A percentile compares a stretch with the other conserved stretches of the same genome.
These are phyloP conservation scores for Ceyx melanurus DNA, from an alignment of 2,113 vertebrate species.

Conservation along the genomic window DNA sequence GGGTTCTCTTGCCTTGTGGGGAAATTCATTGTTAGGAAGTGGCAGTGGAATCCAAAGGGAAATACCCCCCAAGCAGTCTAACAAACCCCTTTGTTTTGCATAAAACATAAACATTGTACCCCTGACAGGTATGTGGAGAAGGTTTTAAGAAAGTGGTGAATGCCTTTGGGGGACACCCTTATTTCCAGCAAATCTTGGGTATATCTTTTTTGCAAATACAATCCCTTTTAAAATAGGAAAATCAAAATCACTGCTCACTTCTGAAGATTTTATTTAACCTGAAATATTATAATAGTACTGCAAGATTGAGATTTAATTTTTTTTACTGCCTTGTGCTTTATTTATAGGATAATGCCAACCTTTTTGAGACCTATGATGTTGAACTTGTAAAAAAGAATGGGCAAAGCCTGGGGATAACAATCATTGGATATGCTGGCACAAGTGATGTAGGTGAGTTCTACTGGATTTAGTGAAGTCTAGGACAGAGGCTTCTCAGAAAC, in stretches of 20 bases:
- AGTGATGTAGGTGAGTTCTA: conserved; percentile 78
- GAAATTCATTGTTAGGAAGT: neutral
- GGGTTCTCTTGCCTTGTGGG: neutral
- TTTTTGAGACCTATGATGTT: conserved; percentile 87
- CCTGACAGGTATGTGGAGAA: neutral
- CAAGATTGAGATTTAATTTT: neutral
- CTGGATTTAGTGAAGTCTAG: neutral
- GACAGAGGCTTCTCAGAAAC: neutral
- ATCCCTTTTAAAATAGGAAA: neutral
- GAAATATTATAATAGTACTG: neutral
- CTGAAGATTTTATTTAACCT: neutral
- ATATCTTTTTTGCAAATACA: neutral
- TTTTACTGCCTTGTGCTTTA: neutral
- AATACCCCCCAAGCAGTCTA: neutral
- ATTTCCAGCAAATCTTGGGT: neutral
- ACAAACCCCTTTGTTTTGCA: neutral
- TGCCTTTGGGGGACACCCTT: neutral
- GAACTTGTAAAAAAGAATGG: conserved; percentile 87
- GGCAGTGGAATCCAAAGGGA: neutral
- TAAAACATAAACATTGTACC: neutral
- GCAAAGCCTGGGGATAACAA: conserved; percentile 95
- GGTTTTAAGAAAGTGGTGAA: neutral
- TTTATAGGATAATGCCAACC: conserved; percentile 78
- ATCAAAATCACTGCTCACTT: neutral
- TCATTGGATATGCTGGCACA: conserved; percentile 86